These are phyloP conservation scores for Onychostoma macrolepis DNA, from an alignment of 2,113 vertebrate genomes.

Conservation along the genomic window DNA sequence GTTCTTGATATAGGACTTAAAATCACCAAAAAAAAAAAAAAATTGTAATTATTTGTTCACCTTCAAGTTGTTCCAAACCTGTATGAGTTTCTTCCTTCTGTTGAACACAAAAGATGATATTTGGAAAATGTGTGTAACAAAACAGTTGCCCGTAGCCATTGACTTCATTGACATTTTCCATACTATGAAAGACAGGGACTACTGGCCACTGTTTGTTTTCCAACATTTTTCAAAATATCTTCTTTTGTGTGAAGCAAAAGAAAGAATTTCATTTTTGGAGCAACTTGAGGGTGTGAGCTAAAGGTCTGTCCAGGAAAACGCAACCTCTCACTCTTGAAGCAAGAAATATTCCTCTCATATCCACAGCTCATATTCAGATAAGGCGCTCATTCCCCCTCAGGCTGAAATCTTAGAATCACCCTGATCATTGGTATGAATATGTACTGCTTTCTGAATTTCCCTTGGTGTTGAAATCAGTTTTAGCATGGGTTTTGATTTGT, in stretches of 20 bases:
- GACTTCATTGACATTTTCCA: too few species aligned
- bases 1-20: too few species aligned
- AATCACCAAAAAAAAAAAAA: too few species aligned
- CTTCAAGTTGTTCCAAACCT: too few species aligned
- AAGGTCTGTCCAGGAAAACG: not conserved
- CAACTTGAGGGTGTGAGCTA: not conserved
- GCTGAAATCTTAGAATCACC: slow-evolving; percentile 11
- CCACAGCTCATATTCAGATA: not conserved
- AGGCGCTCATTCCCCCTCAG: not conserved
- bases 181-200: not conserved
- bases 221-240: not conserved
- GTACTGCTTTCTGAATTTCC: not conserved
- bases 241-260: too few species aligned
- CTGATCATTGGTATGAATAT: not conserved
- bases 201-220: not conserved
- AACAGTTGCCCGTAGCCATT: too few species aligned
- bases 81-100: too few species aligned
- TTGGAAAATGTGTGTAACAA: too few species aligned
- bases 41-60: too few species aligned
- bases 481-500: not conserved
- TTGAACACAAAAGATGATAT: too few species aligned
- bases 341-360: not conserved
- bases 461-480: not conserved
- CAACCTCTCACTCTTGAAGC: not conserved
- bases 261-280: not conserved